These are phyloP conservation scores for Xestia sexstrigata DNA, from an alignment of 2,888 invertebrate species.

Conservation along the genomic window DNA sequence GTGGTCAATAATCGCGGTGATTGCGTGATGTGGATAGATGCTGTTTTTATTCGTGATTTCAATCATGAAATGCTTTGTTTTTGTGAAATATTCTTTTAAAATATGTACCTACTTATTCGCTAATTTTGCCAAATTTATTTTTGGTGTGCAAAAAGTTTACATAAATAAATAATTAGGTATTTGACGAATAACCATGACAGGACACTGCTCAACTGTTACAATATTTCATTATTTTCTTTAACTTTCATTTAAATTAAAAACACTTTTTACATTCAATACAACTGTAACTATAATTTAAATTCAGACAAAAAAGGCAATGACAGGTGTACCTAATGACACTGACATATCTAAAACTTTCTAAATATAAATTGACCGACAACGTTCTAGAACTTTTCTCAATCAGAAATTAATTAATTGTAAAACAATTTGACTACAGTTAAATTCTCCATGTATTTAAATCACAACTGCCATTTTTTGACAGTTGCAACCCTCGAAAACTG, in stretches of 20 bases:
- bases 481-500: background rate
- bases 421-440: background rate
- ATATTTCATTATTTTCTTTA: background rate
- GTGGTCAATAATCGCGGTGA: background rate
- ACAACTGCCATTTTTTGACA: background rate
- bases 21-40: conserved; percentile 5
- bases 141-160: no score
- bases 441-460: background rate
- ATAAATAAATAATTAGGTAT: no score
- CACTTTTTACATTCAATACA: conserved; percentile 26
- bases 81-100: background rate
- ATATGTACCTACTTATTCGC: no score
- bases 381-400: conserved; percentile 1
- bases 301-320: conserved; percentile 28
- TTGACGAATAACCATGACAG: background rate
- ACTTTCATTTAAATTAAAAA: conserved; percentile 24
- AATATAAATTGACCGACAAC: conserved; percentile 3
- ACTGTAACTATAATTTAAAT: conserved; percentile 27
- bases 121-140: no score
- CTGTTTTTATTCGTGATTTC: background rate
- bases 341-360: conserved; percentile 36
- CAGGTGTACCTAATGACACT: conserved; percentile 18
- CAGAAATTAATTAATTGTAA: background rate
- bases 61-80: background rate
- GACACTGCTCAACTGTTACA: background rate